These are phyloP conservation scores for Bruchidius siliquastri DNA, from an alignment of 2,888 invertebrate species.

Conservation along the genomic window DNA sequence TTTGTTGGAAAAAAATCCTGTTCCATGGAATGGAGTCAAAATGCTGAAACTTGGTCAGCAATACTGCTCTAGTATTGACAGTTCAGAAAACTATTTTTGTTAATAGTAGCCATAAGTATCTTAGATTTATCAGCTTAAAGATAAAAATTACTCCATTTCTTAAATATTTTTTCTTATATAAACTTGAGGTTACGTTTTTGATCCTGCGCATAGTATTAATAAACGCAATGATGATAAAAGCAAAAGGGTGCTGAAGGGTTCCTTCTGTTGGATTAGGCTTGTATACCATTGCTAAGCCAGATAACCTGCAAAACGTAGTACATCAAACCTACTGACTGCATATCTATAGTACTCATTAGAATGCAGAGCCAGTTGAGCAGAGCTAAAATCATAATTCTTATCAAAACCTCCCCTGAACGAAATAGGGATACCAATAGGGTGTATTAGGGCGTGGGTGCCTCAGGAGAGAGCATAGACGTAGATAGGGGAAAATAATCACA, in stretches of 20 bases:
- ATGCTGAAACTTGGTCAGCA: not conserved
- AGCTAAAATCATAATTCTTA: not conserved
- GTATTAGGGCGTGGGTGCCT: not conserved
- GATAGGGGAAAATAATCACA: not conserved
- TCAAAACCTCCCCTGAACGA: not conserved
- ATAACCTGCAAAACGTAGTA: not conserved
- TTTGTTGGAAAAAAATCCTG: not conserved
- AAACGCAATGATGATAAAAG: no score
- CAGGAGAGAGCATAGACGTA: not conserved
- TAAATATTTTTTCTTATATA: no score
- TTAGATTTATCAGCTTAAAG: no score
- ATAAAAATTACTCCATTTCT: no score
- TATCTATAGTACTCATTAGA: not conserved
- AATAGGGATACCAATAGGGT: not conserved
- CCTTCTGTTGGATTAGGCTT: not conserved
- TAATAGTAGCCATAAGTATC: no score
- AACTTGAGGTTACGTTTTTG: no score
- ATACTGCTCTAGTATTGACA: no score
- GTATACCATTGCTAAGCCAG: not conserved
- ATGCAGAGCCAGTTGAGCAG: not conserved
- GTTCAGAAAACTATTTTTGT: no score
- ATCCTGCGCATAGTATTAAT: no score
- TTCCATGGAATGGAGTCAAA: not conserved
- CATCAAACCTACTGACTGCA: not conserved
- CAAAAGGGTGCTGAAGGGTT: not conserved